Evolutionary conservation across 2,113 vertebrate genomes (phyloP).

Genomic region (Deroptyus accipitrinus): DNA sequence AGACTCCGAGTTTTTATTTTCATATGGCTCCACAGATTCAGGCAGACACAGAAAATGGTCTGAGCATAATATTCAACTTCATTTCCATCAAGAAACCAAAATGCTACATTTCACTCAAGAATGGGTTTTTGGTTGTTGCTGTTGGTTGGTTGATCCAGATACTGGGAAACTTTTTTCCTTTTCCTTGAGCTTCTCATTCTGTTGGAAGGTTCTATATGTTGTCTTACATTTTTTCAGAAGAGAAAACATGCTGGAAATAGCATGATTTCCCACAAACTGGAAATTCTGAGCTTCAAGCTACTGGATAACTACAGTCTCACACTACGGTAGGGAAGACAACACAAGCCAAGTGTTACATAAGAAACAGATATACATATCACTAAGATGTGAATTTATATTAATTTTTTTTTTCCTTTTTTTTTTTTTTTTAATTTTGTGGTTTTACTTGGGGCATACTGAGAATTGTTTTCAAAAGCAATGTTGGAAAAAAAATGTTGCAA

Average conservation of each 20-base stretch:
- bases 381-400: background rate
- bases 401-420: background rate
- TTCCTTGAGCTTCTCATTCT: background rate
- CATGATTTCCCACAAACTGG: background rate
- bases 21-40: background rate
- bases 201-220: background rate
- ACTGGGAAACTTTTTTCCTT: background rate
- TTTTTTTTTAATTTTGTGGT: background rate
- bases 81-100: background rate
- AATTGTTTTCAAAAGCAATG: background rate
- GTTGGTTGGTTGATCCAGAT: background rate
- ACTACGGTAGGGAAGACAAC: background rate
- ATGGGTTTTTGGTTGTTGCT: fast-evolving
- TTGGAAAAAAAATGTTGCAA: background rate
- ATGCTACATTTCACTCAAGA: background rate
- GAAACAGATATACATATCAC: background rate
- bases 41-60: background rate
- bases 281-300: background rate
- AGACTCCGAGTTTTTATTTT: background rate
- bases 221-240: background rate
- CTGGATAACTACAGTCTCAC: background rate
- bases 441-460: background rate
- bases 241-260: background rate
- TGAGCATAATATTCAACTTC: background rate
- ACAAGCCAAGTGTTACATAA: fast-evolving